Conservation (phyloP, 2,797 vertebrate species). For the Sebastes hubbsi region DNA sequence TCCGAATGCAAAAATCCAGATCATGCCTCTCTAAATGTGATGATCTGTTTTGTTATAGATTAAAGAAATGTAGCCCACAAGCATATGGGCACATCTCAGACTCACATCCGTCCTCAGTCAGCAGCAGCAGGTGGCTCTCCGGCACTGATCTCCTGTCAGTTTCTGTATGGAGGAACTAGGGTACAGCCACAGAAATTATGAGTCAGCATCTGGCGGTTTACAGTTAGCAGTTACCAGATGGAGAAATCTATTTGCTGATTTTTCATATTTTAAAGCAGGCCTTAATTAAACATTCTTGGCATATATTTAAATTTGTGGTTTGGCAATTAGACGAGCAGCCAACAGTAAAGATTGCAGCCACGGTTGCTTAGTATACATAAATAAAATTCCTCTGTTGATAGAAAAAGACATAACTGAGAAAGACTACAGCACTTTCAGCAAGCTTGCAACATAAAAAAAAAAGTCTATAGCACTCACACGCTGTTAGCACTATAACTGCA, state of each 20-base stretch:
- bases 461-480: background rate
- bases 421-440: constrained; percentile 13
- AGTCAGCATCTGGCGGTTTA: background rate
- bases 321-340: background rate
- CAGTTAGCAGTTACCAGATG: background rate
- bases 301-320: background rate
- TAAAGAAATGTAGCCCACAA: background rate
- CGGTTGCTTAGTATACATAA: background rate
- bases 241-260: constrained; percentile 8
- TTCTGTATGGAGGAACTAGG: constrained; percentile 89
- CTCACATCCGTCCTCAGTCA: constrained; percentile 96
- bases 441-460: constrained; percentile 43
- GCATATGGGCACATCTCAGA: constrained; percentile 1
- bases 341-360: background rate
- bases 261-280: constrained; percentile 9
- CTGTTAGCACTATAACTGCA: constrained; percentile 13
- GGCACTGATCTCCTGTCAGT: constrained; percentile 72
- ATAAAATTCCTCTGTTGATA: background rate
- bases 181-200: background rate
- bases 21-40: background rate
- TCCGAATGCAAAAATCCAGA: background rate
- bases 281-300: background rate
- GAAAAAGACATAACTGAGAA: background rate
- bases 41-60: background rate
- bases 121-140: constrained; percentile 89